Evolutionary conservation across 2,797 vertebrate genomes (phyloP).

Genomic region (Euthynnus affinis): DNA sequence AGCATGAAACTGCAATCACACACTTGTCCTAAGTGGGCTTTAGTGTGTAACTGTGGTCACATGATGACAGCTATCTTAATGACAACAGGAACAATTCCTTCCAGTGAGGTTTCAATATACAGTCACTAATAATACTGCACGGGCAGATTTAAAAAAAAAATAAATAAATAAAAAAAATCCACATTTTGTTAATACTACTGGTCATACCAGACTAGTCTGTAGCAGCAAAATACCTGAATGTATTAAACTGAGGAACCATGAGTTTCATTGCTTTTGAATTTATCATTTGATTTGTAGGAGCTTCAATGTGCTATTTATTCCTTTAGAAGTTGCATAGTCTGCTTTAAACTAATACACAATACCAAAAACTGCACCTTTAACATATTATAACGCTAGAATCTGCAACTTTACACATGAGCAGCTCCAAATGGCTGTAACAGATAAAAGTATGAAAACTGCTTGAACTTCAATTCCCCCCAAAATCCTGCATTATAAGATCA

Average conservation of each 20-base stretch:
- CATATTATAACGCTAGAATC: background rate
- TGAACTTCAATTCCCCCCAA: slow-evolving; percentile 17
- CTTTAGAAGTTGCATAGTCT: background rate
- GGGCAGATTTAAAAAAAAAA: too few relatives aligned
- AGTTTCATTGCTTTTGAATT: background rate
- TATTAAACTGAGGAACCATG: background rate
- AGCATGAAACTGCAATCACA: background rate
- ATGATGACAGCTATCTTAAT: background rate
- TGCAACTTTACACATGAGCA: background rate
- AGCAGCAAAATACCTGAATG: background rate
- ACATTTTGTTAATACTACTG: too few relatives aligned
- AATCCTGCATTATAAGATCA: slow-evolving; percentile 27
- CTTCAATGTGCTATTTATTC: background rate
- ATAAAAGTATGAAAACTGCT: slow-evolving; percentile 10
- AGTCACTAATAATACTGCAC: too few relatives aligned
- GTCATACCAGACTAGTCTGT: too few relatives aligned
- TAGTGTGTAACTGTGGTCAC: too few relatives aligned
- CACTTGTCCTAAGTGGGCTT: too few relatives aligned
- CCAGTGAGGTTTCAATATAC: background rate
- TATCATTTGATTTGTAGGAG: background rate
- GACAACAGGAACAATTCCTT: background rate
- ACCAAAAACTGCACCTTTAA: background rate
- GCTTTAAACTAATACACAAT: background rate
- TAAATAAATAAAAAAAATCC: too few relatives aligned
- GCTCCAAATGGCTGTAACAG: background rate